Conservation (phyloP, 1,140 invertebrate genomes). For the Penaeus japonicus region DNA sequence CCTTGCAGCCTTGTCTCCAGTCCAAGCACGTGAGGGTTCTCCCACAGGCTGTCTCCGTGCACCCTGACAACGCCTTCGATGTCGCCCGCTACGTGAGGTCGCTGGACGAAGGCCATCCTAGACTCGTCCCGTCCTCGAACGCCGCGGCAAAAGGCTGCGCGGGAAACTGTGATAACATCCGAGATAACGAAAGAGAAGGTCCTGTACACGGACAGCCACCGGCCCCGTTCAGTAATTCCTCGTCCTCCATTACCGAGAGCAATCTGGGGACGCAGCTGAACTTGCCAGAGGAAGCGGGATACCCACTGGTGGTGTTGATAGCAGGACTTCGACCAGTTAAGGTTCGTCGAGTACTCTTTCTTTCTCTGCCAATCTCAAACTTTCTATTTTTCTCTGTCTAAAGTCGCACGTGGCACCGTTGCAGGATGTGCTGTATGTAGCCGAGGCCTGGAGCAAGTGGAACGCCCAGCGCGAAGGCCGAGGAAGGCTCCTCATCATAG, state of each 20-base stretch:
- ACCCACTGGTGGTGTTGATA: slow-evolving; percentile 25
- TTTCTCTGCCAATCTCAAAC: not conserved
- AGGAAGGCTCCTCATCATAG: slow-evolving; percentile 23
- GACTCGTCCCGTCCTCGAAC: not conserved
- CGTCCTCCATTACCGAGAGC: not conserved
- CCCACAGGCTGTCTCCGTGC: slow-evolving; percentile 3
- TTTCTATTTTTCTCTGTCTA: not conserved
- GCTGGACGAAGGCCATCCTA: not conserved
- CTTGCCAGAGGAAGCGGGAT: not conserved
- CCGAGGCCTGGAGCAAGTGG: slow-evolving; percentile 39
- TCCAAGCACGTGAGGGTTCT: not conserved
- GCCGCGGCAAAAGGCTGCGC: not conserved
- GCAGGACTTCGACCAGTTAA: slow-evolving; percentile 41
- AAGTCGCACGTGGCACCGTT: no score
- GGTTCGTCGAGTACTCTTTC: not conserved
- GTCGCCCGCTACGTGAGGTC: not conserved
- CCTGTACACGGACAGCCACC: no score
- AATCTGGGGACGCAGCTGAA: not conserved
- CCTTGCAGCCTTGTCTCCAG: slow-evolving; percentile 2
- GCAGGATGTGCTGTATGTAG: slow-evolving; percentile 41
- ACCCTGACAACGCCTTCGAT: not conserved
- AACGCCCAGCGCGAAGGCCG: not conserved
- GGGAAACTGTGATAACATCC: not conserved
- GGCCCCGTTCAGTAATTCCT: no score
- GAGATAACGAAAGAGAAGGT: no score